Evolutionary conservation across 2,113 vertebrate species (phyloP).

Genomic region (Hemiprocne comata): DNA sequence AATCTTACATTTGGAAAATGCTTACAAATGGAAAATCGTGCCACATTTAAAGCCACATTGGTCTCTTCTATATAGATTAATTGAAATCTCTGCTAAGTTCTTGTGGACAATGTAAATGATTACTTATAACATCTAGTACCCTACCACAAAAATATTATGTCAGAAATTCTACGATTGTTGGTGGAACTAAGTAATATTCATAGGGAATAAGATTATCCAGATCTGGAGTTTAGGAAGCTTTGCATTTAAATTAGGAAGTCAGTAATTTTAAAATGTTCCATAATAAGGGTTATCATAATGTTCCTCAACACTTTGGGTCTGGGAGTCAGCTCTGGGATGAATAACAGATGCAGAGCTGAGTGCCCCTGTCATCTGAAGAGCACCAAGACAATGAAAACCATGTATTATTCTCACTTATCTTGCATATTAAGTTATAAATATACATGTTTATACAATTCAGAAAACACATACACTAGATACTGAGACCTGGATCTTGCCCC

Average conservation of each 20-base stretch:
- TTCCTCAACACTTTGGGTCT: neutral
- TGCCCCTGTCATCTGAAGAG: neutral
- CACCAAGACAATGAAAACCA: neutral
- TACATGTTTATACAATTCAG: neutral
- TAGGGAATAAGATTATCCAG: neutral
- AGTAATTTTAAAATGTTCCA: neutral
- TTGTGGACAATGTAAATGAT: neutral
- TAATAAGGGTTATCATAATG: neutral
- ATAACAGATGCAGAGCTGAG: neutral
- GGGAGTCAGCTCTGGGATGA: neutral
- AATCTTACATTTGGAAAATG: neutral
- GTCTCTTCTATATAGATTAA: neutral
- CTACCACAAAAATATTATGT: neutral
- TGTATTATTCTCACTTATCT: neutral
- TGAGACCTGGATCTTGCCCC: neutral
- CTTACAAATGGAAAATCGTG: neutral
- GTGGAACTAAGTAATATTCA: neutral
- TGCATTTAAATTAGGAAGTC: neutral
- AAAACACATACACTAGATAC: neutral
- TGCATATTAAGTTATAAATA: neutral
- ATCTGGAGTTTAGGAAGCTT: neutral
- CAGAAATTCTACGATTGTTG: neutral
- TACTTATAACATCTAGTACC: neutral
- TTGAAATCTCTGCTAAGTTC: neutral
- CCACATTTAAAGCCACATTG: neutral